Evolutionary conservation across 1,140 invertebrate genomes (phyloP), one percentile per base, ranked within the genome.

Genomic region (Pygmarrhopalites habei): DNA sequence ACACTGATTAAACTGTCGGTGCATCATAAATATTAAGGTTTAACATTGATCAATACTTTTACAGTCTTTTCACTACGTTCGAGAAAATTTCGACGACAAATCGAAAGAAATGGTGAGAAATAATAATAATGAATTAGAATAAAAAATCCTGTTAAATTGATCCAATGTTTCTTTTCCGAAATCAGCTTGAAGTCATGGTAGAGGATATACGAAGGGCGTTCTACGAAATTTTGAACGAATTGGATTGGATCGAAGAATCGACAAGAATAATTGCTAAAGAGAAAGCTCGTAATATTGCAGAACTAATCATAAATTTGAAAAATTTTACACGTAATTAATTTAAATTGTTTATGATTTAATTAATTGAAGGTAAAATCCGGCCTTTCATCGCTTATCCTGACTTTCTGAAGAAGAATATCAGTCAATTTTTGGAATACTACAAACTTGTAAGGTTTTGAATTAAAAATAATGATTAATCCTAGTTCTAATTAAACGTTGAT

Each of bases 191-290:
- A 1, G 43, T 28, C 3, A 52, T 66, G 52, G 41, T 66, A 5
- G 46, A 52, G 23, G 43, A 70, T 19, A 23, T 70, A 26, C 21
- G 47, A 41, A n/a, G 19, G 26, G 39, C 61, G 14, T 64, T 70
- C 57, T 15, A 32, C 3, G 10, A 58, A 55, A 60, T 63, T 43
- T 10, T 67, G 39, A 32, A 58, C 21, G 44, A 43, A 56, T n/a
- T 46, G 14, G 60, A 56, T 15, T 70, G 68, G 68, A 62, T 70
- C 14, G 65, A 46, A 14, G 49, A 32, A 7, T 26, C 15, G 23
- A 70, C 65, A 4, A 58, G 44, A 47, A 21, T 0, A 0, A 35
- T 32, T 47, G 62, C 58, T 0, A n/a, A 29, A 35, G 23, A 23
- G 4, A 68, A 68, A 55, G 39, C 51, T 10, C 14, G 39, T 1